A percentile compares a stretch with the other conserved stretches of the same genome.
phyloP scores from a whole-genome alignment of 1,140 invertebrate species.

The Carposina sasakii region DNA sequence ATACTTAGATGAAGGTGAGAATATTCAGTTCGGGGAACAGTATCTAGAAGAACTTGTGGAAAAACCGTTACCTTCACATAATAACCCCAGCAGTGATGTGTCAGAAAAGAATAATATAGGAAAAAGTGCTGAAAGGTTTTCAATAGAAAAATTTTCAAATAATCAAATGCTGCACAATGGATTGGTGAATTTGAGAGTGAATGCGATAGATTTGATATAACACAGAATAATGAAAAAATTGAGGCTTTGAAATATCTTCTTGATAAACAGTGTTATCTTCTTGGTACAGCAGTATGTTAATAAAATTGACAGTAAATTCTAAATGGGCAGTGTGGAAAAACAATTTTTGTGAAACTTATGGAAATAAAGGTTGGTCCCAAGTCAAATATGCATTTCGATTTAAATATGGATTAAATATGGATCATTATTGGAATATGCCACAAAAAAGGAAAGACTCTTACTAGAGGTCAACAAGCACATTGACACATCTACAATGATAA shows the following conservation, averaged over 20 bases:
- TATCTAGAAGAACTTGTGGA: conserved; percentile 21
- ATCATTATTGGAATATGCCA: conserved; percentile 34
- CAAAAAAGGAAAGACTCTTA: conserved; percentile 31
- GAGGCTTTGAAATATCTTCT: too few relatives aligned
- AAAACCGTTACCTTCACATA: conserved; percentile 4
- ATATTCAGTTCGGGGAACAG: conserved; percentile 21
- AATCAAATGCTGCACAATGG: too few relatives aligned
- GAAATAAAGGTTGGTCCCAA: conserved; percentile 29
- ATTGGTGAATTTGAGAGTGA: conserved; percentile 14
- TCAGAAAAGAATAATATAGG: neutral
- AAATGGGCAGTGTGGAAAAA: conserved; percentile 22
- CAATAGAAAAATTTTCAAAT: conserved; percentile 15
- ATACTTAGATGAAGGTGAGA: conserved; percentile 25
- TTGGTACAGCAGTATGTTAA: conserved; percentile 21
- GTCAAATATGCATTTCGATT: conserved; percentile 29
- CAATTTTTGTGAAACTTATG: too few relatives aligned
- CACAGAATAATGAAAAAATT: too few relatives aligned
- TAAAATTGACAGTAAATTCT: too few relatives aligned
- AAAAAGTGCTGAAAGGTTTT: conserved; percentile 3
- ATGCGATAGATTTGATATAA: conserved; percentile 13
- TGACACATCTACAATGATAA: conserved; percentile 27
- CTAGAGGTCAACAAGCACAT: conserved; percentile 31
- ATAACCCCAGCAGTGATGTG: neutral
- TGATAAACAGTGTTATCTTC: conserved; percentile 14
- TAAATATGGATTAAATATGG: conserved; percentile 32